Evolutionary conservation across 2,797 vertebrate genomes (phyloP).

Genomic region (Xerus rutilus): DNA sequence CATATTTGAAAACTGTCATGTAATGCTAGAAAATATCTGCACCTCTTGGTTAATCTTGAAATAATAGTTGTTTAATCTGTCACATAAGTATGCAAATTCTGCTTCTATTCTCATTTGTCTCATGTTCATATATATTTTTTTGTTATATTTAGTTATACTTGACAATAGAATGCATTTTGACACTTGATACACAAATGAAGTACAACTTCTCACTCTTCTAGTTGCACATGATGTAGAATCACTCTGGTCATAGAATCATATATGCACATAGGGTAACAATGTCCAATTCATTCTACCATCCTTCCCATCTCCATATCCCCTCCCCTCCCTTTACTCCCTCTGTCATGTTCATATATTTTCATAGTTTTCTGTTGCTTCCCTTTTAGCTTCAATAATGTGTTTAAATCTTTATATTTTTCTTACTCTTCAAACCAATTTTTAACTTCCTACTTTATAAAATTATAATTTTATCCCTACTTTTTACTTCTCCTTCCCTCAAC

Average conservation of each 20-base stretch:
- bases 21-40: not conserved
- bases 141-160: too few relatives aligned
- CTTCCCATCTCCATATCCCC: too few relatives aligned
- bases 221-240: too few relatives aligned
- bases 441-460: not conserved
- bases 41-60: not conserved
- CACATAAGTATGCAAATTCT: not conserved
- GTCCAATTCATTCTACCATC: too few relatives aligned
- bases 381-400: not conserved
- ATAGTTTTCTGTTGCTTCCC: not conserved
- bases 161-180: too few relatives aligned
- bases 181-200: too few relatives aligned
- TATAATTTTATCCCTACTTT: not conserved
- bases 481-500: not conserved
- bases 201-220: too few relatives aligned
- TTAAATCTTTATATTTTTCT: not conserved
- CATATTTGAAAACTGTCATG: not conserved
- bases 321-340: not conserved
- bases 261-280: too few relatives aligned
- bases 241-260: too few relatives aligned
- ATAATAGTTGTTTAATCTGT: not conserved
- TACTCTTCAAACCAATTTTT: not conserved
- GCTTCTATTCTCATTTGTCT: not conserved
- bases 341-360: not conserved
- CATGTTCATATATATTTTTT: not conserved